Evolutionary conservation across 2,797 vertebrate genomes (phyloP), one percentile per base, ranked within the genome.

Genomic region (Synaphobranchus kaupii): DNA sequence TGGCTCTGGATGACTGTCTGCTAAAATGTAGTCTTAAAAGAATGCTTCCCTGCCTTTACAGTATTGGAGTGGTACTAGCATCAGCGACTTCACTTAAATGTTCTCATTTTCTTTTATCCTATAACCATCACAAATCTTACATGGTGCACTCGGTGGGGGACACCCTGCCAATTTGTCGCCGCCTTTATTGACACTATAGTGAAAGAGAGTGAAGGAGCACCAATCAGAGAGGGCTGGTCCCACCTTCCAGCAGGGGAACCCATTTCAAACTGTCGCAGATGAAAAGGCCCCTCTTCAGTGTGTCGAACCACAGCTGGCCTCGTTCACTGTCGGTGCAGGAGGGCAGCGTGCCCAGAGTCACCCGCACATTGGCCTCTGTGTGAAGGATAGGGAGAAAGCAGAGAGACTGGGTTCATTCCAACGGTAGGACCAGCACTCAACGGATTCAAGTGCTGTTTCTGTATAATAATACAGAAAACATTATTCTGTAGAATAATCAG

Each of bases 221-320:
- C 15, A 8, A 54, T n/a, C 78, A 22, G 9, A 12, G 12, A 50
- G 22, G 6, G 34, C 58, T 58, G 15, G 12, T 47, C 92, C 90
- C 91, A 99, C 98, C 97, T 95, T 98, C 95, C 34, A 98, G 89
- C 93, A 99, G 92, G 0, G 97, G 93, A 87, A 98, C 88, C 98
- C 98, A 99, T 81, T 90, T 0, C 0, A 92, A 91, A 71, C 97
- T 97, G 0, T 97, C 96, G 39, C 98, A 99, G 58, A 98, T 91
- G 93, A 97, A 97, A 9, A 99, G 96, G 60, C 97, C 97, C 90
- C 94, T 97, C 54, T 54, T 94, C 58, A 95, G 89, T 0, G 95
- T 94, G 0, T 97, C 96, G 88, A 98, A 98, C 98, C 98, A 98
- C 91, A 99, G 95, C 92, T 96, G 97, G 0, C 96, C 94, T 34